Evolutionary conservation across 2,113 vertebrate genomes (phyloP).

Genomic region (Rhabdomys dilectus): DNA sequence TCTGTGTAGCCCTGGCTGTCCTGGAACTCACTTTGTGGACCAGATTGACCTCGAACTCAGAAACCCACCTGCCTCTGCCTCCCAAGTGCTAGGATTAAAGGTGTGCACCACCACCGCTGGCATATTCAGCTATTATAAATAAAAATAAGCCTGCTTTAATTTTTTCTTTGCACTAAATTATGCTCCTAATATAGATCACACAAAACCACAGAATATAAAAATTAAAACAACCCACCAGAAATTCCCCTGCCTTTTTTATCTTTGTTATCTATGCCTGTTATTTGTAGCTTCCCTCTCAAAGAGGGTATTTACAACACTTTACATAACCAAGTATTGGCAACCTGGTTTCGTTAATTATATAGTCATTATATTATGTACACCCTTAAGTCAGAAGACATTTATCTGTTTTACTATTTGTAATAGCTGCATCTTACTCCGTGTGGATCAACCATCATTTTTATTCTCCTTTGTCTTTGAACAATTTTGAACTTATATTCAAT

Average conservation of each 20-base stretch:
- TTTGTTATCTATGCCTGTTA: background rate
- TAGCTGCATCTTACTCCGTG: conserved; percentile 63
- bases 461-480: background rate
- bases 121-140: background rate
- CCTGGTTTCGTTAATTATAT: conserved; percentile 42
- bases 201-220: background rate
- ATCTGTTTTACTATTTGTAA: conserved; percentile 67
- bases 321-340: conserved; percentile 15
- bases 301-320: conserved; percentile 22
- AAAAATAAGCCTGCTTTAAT: background rate
- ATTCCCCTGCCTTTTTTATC: background rate
- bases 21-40: too few species aligned
- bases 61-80: too few species aligned
- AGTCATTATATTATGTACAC: background rate
- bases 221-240: background rate
- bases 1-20: too few species aligned
- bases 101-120: too few species aligned
- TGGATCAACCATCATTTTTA: conserved; percentile 1
- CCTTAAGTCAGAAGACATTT: conserved; percentile 25
- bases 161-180: background rate
- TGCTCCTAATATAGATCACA: background rate
- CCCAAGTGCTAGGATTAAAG: too few species aligned
- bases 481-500: background rate
- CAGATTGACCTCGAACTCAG: too few species aligned
- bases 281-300: background rate